phyloP scores from a whole-genome alignment of 1,140 invertebrate species.

The Brachionus rotundiformis region DNA sequence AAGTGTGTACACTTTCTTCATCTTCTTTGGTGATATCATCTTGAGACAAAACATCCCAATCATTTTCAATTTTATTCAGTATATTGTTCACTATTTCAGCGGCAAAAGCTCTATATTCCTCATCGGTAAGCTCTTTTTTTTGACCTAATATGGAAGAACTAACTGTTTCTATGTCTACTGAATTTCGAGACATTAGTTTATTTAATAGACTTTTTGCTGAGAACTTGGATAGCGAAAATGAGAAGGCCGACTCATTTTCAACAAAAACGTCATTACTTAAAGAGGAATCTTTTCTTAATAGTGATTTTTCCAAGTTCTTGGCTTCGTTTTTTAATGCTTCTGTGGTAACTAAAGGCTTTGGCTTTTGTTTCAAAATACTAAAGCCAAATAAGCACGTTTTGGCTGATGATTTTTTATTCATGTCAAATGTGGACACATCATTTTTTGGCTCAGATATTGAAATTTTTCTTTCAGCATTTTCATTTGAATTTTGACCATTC shows the following conservation, averaged over 20 bases:
- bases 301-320: not conserved
- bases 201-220: slow-evolving; percentile 21
- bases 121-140: slow-evolving; percentile 3
- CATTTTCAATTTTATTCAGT: not conserved
- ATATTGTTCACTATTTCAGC: slow-evolving; percentile 19
- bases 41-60: not conserved
- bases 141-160: not conserved
- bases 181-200: slow-evolving; percentile 31
- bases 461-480: not conserved
- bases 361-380: slow-evolving; percentile 28
- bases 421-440: not conserved
- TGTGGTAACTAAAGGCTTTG: slow-evolving; percentile 18
- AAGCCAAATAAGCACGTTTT: slow-evolving; percentile 31
- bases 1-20: not conserved
- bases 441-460: not conserved
- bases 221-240: slow-evolving; percentile 38
- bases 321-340: not conserved
- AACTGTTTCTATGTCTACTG: not conserved
- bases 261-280: slow-evolving; percentile 50
- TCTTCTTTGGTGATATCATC: not conserved
- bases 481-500: not conserved
- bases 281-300: slow-evolving; percentile 47
- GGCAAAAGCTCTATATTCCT: not conserved
- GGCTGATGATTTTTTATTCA: not conserved
- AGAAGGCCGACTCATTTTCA: slow-evolving; percentile 9